Evolutionary conservation across 2,113 vertebrate genomes (phyloP).

Genomic region (Dasyurus viverrinus): DNA sequence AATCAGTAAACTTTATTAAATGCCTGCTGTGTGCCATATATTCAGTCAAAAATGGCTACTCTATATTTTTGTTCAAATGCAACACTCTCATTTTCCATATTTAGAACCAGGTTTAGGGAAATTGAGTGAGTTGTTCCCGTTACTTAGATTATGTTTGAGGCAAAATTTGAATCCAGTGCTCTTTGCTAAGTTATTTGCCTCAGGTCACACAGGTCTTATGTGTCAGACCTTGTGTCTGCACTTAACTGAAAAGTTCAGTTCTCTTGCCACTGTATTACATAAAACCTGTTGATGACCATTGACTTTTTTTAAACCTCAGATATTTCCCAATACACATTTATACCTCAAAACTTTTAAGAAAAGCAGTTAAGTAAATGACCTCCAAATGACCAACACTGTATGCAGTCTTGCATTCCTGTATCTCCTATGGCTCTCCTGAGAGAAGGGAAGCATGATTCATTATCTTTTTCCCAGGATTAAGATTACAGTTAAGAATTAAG

Average conservation of each 20-base stretch:
- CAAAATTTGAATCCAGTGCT: background rate
- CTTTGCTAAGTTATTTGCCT: background rate
- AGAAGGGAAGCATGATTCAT: background rate
- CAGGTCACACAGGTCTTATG: background rate
- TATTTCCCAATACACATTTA: background rate
- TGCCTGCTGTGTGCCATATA: background rate
- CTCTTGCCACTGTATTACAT: background rate
- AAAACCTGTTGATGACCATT: background rate
- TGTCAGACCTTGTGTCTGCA: background rate
- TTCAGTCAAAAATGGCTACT: background rate
- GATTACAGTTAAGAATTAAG: background rate
- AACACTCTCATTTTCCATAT: background rate
- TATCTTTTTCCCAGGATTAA: background rate
- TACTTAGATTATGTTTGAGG: background rate
- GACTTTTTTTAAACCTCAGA: background rate
- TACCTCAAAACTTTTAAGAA: background rate
- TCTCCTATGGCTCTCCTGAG: background rate
- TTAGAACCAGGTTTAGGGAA: background rate
- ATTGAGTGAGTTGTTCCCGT: background rate
- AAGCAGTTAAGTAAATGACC: background rate
- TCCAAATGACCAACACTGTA: background rate
- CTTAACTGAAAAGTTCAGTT: background rate
- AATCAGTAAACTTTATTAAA: background rate
- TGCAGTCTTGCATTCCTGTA: background rate
- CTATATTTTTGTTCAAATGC: background rate